Evolutionary conservation across 2,113 vertebrate genomes (phyloP).

Genomic region (Alouatta palliata): DNA sequence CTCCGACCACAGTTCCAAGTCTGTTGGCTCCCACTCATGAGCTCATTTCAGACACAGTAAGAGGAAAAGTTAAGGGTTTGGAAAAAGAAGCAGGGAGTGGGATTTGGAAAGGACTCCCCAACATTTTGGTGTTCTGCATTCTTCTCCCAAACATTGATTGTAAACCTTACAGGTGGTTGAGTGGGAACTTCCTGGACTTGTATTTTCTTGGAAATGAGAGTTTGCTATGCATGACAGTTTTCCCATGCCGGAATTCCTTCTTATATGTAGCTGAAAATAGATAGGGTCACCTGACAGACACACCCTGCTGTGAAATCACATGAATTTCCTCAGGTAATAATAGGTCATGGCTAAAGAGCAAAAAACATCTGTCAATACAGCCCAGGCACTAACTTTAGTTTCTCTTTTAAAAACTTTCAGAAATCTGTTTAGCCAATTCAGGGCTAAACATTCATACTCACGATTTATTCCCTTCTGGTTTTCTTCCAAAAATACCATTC

Average conservation of each 20-base stretch:
- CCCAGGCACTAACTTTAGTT: not conserved
- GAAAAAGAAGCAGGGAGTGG: not conserved
- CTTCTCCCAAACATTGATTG: not conserved
- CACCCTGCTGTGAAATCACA: not conserved
- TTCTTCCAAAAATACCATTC: not conserved
- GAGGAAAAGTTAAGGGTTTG: not conserved
- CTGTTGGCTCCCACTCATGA: no score
- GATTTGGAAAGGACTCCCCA: not conserved
- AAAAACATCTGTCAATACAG: not conserved
- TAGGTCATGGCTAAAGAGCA: not conserved
- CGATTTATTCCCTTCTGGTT: not conserved
- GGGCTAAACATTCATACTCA: not conserved
- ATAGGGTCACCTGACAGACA: constrained; percentile 28
- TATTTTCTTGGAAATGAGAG: not conserved
- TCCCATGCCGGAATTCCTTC: not conserved
- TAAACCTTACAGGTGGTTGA: not conserved
- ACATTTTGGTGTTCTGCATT: not conserved
- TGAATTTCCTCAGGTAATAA: not conserved
- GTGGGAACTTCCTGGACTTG: not conserved
- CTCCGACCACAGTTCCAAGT: not conserved
- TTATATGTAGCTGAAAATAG: constrained; percentile 29
- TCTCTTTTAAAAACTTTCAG: not conserved
- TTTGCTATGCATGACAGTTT: accelerated
- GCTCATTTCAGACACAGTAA: not conserved
- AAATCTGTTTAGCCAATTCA: not conserved